Conservation (phyloP, 2,888 invertebrate species). For the Synergus laeviventris region DNA sequence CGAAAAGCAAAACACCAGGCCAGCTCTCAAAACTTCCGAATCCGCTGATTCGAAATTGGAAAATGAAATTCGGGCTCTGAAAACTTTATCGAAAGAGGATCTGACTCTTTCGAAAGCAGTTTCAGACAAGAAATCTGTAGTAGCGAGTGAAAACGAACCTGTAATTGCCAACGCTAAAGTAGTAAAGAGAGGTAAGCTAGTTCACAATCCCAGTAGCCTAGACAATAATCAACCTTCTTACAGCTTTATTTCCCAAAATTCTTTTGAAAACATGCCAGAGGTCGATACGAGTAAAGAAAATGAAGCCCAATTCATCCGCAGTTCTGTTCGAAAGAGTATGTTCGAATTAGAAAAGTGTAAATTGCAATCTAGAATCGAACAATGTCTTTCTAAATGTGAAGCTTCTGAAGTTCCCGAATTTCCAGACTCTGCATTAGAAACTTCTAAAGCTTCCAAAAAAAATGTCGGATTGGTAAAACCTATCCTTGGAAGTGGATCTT, state of each 20-base stretch:
- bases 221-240: constrained; percentile 58
- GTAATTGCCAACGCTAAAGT: constrained; percentile 68
- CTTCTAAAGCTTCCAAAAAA: neutral
- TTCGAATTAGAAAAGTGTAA: constrained; percentile 52
- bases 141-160: constrained; percentile 45
- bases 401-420: neutral
- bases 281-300: constrained; percentile 31
- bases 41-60: constrained; percentile 43
- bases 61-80: constrained; percentile 32
- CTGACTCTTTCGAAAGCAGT: constrained; percentile 40
- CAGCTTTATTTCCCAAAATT: constrained; percentile 63
- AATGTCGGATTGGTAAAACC: constrained; percentile 32
- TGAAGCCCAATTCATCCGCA: constrained; percentile 39
- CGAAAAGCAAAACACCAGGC: constrained; percentile 37
- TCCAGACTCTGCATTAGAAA: neutral
- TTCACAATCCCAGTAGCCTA: constrained; percentile 58
- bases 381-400: constrained; percentile 6
- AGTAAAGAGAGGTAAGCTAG: constrained; percentile 73
- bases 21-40: neutral
- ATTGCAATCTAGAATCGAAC: constrained; percentile 48
- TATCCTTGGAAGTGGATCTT: constrained; percentile 45
- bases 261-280: constrained; percentile 57
- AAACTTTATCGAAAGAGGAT: constrained; percentile 22
- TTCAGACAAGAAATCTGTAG: constrained; percentile 42
- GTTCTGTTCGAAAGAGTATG: neutral